Evolutionary conservation across 2,797 vertebrate genomes (phyloP), one percentile per base, ranked within the genome.

Genomic region (Chaetophractus vellerosus): DNA sequence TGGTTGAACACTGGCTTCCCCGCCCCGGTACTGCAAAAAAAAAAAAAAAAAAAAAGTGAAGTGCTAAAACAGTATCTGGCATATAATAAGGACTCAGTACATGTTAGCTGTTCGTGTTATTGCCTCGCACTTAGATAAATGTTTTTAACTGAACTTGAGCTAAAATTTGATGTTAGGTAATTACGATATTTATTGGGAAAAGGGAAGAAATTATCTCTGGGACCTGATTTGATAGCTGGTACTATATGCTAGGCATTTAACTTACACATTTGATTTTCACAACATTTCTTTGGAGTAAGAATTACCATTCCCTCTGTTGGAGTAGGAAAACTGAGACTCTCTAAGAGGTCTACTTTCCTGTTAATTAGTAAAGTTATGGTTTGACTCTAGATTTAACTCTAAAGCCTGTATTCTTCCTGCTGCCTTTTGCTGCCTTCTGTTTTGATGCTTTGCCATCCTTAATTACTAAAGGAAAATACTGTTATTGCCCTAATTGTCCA

Each of bases 141-240:
- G 14, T 84, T 89, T 88, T 88, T 74, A 26, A 79, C 50, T 71
- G 71, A 91, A 90, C 66, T 52, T 90, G 57, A 84, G 57, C 52
- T 85, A 64, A 91, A 96, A 63, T 76, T 68, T 78, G 64, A 85
- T 76, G 31, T 85, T 81, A 59, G 33, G 18, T 75, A 45, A 80
- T 64, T 89, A 85, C 26, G 48, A 41, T 86, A 41, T 16, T 84
- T 94, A 57, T 12, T 90, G 36, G 45, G 72, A 72, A 84, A 36
- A 21, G 57, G 19, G 28, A 26, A 8, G 21, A 48, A 88, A 80
- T 80, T 57, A 7, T 78, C 82, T 10, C 63, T 79, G 36, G 38
- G 74, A 55, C 59, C 9, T 93, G 9, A 31, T 93, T 79, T 68
- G 31, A 83, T 90, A 64, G 19, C 38, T 83, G 5, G n/a, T 90